Evolutionary conservation across 2,797 vertebrate species (phyloP), one percentile per base, ranked within the genome.

Genomic region (Esox masquinongy): DNA sequence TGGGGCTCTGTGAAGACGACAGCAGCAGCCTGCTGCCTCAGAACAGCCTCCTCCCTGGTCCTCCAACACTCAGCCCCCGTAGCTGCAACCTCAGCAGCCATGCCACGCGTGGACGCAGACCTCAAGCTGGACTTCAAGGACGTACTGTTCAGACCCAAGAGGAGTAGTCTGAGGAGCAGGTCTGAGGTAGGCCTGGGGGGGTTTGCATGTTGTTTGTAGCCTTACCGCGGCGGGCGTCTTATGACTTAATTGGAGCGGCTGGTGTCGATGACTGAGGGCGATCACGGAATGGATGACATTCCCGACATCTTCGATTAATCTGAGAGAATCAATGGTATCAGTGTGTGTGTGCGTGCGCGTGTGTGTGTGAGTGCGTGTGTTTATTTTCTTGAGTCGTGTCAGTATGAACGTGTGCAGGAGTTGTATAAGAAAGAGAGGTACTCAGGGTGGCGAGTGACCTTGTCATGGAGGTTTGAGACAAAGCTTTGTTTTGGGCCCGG

Each of bases 101-200:
- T 99, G 97, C 96, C 97, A 82, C 95, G 96, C 9, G 95, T 99
- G 81, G 98, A 99, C 74, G 92, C 93, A 19, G 98, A 99, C 90
- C 94, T 99, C 87, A 99, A 99, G 84, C 92, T 99, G 91, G 98
- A 99, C 96, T 99, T 99, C 88, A 98, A 99, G 91, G 98, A 99
- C 92, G 97, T 99, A 83, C 94, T 99, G 80, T 94, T 99, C 82
- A 94, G 97, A 91, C 97, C 98, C 78, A 99, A 99, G 83, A 92
- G 98, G 85, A 99, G 98, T 95, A 99, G 97, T 92, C 95, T 99
- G 80, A 96, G 95, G 92, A 99, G 97, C 90, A 94, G 98, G 92
- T 95, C 98, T 53, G 97, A 99, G 97, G 98, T 99, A 91, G 92
- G 29, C 36, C 61, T 66, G 59, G 22, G 16, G 29, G 15, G 29